A percentile compares a stretch with the other conserved stretches of the same genome.
Conservation (phyloP, 2,113 vertebrate genomes). For the Turdus rufiventris region DNA sequence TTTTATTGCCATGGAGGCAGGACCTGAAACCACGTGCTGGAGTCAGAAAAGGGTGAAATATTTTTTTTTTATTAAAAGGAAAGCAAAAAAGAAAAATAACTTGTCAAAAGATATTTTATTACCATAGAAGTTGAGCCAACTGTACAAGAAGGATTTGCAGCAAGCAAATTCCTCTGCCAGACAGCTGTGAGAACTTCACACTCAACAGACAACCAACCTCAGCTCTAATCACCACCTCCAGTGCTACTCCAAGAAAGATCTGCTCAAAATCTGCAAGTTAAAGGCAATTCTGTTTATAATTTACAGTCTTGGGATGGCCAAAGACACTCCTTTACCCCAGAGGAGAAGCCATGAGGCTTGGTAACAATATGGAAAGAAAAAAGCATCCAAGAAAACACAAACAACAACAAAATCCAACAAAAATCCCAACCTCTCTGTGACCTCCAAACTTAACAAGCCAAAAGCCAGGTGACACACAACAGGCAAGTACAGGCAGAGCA, state of each 20-base stretch:
- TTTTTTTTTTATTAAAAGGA: too few relatives aligned
- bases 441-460: background rate
- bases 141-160: background rate
- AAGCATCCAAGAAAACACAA: background rate
- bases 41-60: background rate
- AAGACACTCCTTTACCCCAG: background rate
- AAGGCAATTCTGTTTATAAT: background rate
- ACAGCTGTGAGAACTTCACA: constrained; percentile 52
- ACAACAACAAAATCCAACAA: background rate
- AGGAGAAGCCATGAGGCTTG: background rate
- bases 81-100: background rate
- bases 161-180: constrained; percentile 32
- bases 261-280: constrained; percentile 13
- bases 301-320: background rate
- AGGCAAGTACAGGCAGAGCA: background rate
- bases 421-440: background rate
- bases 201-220: constrained; percentile 23
- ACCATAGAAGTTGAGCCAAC: background rate
- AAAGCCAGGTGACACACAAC: background rate
- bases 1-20: background rate
- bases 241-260: background rate
- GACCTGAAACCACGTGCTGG: background rate
- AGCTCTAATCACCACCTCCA: background rate
- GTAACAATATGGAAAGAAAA: background rate
- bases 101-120: constrained; percentile 19